Evolutionary conservation across 2,797 vertebrate genomes (phyloP).

Genomic region (Phoeniculus purpureus): DNA sequence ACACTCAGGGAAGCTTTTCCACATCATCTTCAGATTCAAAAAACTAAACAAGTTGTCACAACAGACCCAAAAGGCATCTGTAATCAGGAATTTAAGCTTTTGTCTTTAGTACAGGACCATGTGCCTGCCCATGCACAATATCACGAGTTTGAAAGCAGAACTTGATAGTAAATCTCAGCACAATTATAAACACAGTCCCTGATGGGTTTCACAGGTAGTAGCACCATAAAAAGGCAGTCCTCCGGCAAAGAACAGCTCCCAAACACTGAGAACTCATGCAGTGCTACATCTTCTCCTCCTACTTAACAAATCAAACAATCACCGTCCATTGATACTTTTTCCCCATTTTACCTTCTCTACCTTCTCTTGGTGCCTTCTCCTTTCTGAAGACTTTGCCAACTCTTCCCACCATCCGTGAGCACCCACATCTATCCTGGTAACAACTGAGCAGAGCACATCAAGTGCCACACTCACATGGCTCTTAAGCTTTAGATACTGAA

Average conservation of each 20-base stretch:
- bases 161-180: neutral
- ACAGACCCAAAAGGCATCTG: neutral
- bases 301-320: neutral
- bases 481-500: neutral
- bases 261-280: neutral
- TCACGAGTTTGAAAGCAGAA: neutral
- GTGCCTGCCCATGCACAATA: neutral
- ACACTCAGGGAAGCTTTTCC: neutral
- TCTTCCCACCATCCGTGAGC: fast-evolving
- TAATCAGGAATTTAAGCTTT: neutral
- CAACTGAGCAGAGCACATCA: neutral
- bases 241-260: neutral
- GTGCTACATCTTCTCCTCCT: neutral
- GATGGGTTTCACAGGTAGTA: neutral
- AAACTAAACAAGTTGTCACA: neutral
- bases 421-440: neutral
- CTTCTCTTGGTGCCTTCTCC: neutral
- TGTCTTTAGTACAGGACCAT: neutral
- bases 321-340: neutral
- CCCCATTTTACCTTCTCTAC: neutral
- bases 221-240: neutral
- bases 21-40: neutral
- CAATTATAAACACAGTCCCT: neutral
- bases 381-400: neutral
- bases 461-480: neutral